These are phyloP conservation scores for Siniperca chuatsi DNA, from an alignment of 2,113 vertebrate species.

Conservation along the genomic window DNA sequence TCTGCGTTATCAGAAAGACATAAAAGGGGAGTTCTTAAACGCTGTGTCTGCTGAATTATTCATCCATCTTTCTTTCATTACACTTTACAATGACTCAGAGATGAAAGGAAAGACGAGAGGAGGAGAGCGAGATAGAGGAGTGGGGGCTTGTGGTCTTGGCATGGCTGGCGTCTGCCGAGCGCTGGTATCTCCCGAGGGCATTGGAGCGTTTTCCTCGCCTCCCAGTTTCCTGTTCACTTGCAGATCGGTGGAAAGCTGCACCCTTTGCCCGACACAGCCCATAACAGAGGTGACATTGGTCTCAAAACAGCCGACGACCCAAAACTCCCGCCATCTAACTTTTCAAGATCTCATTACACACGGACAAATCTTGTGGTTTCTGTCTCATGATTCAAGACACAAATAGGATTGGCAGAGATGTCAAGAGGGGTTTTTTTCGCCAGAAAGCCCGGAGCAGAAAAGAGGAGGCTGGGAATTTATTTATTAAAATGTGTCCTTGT, in stretches of 20 bases:
- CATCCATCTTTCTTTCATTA: conserved; percentile 79
- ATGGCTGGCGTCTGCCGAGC: conserved; percentile 62
- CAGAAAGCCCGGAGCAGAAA: background rate
- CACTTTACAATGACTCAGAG: conserved; percentile 76
- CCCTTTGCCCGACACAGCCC: conserved; percentile 4
- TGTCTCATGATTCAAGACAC: conserved; percentile 15
- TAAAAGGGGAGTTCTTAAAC: conserved; percentile 68
- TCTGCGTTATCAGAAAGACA: conserved; percentile 55
- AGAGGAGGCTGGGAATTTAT: background rate
- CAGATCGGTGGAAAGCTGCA: conserved; percentile 24
- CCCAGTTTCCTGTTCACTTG: conserved; percentile 53
- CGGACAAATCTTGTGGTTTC: background rate
- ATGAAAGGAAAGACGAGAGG: conserved; percentile 78
- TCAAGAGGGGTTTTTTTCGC: background rate
- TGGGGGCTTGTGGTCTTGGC: conserved; percentile 60
- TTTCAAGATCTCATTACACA: background rate
- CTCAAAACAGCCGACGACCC: background rate
- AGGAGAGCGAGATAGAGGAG: conserved; percentile 38
- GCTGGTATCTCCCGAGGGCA: conserved; percentile 64
- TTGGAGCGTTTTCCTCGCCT: conserved; percentile 43
- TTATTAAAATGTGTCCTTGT: conserved; percentile 24
- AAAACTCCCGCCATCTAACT: conserved; percentile 1
- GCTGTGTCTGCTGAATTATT: conserved; percentile 78
- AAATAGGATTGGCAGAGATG: background rate
- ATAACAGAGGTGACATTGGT: conserved; percentile 49